Base-by-base conservation (phyloP, 2,113 vertebrate species). In the Parotia lawesii region DNA sequence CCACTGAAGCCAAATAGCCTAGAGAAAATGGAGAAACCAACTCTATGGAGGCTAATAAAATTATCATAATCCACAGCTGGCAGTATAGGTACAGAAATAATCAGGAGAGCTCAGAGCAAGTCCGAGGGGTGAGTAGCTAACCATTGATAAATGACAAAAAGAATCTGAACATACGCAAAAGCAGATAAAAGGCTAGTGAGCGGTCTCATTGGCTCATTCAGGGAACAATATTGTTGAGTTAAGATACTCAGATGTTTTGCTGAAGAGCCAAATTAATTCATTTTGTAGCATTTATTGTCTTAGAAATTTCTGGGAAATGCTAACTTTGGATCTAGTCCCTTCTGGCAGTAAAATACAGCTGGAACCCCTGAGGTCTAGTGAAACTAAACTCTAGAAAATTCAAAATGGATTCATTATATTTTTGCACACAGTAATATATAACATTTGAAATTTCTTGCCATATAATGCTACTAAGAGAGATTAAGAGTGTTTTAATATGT, bases 11-110 rank as follows among this genome's bases (percentile, higher is more conserved):
- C 50, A 91, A 93, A 76, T 37, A 79, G 50, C 22, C 31, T 72
- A 65, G 62, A 69, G 77, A 89, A 88, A 87, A 82, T 65, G 40
- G 22, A 86, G 40, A 89, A 83, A 22, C 17, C 22, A 82, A 8
- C 19, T 86, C 73, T 38, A 1, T 37, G n/a, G 28, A 82, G 65
- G 28, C 44, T 17, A 78, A 29, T 64, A 85, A 89, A 93, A 85
- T 70, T 71, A 81, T 29, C 57, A 78, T 78, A 61, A 91, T 53
- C 25, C 48, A n/a, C 25, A 87, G n/a, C 15, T 79, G 40, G 61
- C 74, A 61, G n/a, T 40, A 37, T 48, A 44, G 24, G 25, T 21
- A 57, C 37, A 72, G 47, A 95, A 71, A 72, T 67, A 72, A 61
- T 25, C n/a, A 79, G 37, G 37, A 79, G 12, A 81, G 10, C 29